Evolutionary conservation across 2,888 invertebrate species (phyloP).

Genomic region (Baronia brevicornis): DNA sequence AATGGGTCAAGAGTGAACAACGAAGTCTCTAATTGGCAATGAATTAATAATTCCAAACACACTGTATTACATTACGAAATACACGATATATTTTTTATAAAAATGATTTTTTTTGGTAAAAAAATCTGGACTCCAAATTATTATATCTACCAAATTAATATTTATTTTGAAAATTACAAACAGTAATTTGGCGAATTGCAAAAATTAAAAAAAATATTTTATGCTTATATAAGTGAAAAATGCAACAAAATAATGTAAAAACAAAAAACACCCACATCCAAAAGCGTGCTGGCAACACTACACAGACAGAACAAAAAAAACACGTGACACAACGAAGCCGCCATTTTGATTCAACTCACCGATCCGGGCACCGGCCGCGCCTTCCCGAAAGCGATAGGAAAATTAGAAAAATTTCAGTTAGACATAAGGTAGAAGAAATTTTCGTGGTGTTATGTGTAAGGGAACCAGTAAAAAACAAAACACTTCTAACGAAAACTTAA

Average conservation of each 20-base stretch:
- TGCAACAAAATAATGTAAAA: constrained; percentile 19
- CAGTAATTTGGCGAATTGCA: too few species aligned
- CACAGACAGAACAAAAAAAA: constrained; percentile 32
- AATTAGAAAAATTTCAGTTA: constrained; percentile 44
- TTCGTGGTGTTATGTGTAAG: constrained; percentile 4
- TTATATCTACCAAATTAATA: too few species aligned
- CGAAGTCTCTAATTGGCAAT: too few species aligned
- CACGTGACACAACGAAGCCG: constrained; percentile 31
- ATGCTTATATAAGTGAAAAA: constrained; percentile 18
- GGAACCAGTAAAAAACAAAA: too few species aligned
- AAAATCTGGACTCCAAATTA: too few species aligned
- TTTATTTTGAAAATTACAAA: too few species aligned
- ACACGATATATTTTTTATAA: too few species aligned
- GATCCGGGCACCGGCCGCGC: constrained; percentile 80
- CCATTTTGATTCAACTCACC: constrained; percentile 71
- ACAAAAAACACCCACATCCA: constrained; percentile 33
- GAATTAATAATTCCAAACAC: too few species aligned
- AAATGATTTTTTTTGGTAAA: too few species aligned
- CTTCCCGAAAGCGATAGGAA: constrained; percentile 56
- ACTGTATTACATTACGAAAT: too few species aligned
- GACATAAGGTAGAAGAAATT: constrained; percentile 18
- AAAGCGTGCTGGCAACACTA: constrained; percentile 42
- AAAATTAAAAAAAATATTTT: constrained; percentile 19
- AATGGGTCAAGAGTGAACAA: too few species aligned
- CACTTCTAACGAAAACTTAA: too few species aligned